Percentiles rank a stretch among this genome's conserved stretches.
These are phyloP conservation scores for Charina bottae DNA, from an alignment of 2,113 vertebrate genomes.

Conservation along the genomic window DNA sequence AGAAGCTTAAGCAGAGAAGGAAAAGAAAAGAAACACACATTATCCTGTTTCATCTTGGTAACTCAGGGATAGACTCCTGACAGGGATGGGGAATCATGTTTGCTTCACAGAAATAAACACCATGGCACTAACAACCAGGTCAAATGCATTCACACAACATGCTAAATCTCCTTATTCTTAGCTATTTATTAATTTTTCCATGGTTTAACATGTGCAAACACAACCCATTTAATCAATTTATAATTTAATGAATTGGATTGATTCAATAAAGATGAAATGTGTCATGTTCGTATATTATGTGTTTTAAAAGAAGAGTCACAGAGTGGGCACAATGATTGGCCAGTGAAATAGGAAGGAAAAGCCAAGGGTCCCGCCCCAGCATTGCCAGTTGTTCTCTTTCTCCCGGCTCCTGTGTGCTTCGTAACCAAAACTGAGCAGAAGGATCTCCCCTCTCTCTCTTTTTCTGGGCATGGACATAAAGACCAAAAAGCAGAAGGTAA, in stretches of 20 bases:
- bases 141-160: neutral
- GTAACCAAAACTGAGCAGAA: no score
- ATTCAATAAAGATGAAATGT: neutral
- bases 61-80: neutral
- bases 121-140: no score
- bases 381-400: no score
- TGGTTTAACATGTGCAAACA: neutral
- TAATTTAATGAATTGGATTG: neutral
- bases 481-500: neutral
- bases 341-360: no score
- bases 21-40: neutral
- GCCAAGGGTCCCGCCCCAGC: no score
- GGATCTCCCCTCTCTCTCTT: no score
- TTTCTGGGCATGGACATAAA: no score
- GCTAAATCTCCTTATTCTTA: neutral
- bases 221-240: neutral
- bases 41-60: neutral
- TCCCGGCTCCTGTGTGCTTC: no score
- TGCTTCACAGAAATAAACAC: neutral
- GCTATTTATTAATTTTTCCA: neutral
- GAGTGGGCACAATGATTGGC: no score
- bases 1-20: neutral
- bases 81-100: neutral
- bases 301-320: no score
- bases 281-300: neutral